Base-by-base conservation (phyloP, 2,113 vertebrate genomes). In the Ceuthmochares aereus region DNA sequence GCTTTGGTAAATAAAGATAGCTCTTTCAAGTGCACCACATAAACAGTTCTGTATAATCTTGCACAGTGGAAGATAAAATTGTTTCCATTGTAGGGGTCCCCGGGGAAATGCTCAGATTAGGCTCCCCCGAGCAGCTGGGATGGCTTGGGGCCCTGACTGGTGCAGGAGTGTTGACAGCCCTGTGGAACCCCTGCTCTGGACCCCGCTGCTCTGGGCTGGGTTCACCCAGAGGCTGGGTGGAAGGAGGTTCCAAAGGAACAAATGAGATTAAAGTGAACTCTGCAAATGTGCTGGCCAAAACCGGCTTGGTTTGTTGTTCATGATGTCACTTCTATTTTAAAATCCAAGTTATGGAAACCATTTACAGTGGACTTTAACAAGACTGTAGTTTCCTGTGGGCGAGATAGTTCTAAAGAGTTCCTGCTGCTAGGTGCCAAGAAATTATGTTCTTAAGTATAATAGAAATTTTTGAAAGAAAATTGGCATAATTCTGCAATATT, bases 251-350 rank as follows among this genome's bases (percentile, higher is more conserved):
- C 2, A 1, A 29, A 85, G 77, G 66, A 84, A 12, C 58, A 87
- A 29, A 56, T 37, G 72, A 77, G 52, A 88, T 87, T 86, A 7
- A 74, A 89, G 69, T 95, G 63, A 94, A 22, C 66, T 91, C 81
- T 70, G 21, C 2, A 7, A 63, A 34, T 7, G 5, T 72, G 77
- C 94, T 95, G 95, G 51, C 70, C 91, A 60, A 49, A 94, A 87
- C 51, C 51, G 70, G 69, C 90, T 69, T 0, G 0, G 52, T 91
- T 96, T 95, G 59, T 89, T 98, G 94, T 95, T 45, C 56, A 17
- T 97, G 93, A 93, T 97, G 94, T 97, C 26, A 84, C 85, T 96
- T 95, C 95, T 97, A 95, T 98, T 98, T 97, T 96, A 96, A 96
- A 96, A 91, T 81, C 76, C 42, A 69, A 95, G 70, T 87, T 84